Conservation (phyloP, 2,888 invertebrate genomes). For the Orthosia gracilis region DNA sequence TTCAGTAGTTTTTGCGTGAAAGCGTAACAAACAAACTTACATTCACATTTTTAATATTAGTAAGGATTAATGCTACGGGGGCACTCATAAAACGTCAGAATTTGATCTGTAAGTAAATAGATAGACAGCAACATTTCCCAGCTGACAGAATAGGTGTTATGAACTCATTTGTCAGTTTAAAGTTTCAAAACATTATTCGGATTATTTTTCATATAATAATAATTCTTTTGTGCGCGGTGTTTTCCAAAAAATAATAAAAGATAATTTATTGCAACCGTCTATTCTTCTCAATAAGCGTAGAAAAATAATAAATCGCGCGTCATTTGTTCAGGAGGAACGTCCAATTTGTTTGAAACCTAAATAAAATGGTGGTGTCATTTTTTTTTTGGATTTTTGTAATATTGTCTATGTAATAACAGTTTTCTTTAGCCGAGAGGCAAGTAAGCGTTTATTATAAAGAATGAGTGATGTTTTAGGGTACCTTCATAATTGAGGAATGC, state of each 20-base stretch:
- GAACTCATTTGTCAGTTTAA: slow-evolving; percentile 6
- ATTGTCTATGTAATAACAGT: slow-evolving; percentile 10
- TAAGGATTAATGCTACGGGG: no score
- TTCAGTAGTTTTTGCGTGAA: no score
- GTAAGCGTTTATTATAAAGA: neutral
- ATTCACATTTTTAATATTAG: no score
- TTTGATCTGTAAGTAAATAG: neutral
- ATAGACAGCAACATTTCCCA: neutral
- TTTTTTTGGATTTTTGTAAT: no score
- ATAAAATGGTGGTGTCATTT: slow-evolving; percentile 45
- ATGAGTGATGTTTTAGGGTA: neutral
- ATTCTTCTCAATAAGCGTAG: slow-evolving; percentile 39
- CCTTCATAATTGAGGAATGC: no score
- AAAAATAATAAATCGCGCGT: slow-evolving; percentile 47
- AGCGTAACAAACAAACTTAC: no score
- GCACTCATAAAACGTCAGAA: no score
- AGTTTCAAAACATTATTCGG: neutral
- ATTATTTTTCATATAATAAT: neutral
- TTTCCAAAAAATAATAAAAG: slow-evolving; percentile 11
- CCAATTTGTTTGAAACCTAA: slow-evolving; percentile 50
- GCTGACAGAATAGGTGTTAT: no score
- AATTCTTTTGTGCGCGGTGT: neutral
- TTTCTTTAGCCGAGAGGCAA: neutral
- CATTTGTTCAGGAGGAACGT: slow-evolving; percentile 38
- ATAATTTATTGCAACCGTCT: slow-evolving; percentile 30